Percentiles rank a stretch among this genome's conserved stretches.
These are phyloP conservation scores for Trematomus bernacchii DNA, from an alignment of 2,797 vertebrate species.

Conservation along the genomic window DNA sequence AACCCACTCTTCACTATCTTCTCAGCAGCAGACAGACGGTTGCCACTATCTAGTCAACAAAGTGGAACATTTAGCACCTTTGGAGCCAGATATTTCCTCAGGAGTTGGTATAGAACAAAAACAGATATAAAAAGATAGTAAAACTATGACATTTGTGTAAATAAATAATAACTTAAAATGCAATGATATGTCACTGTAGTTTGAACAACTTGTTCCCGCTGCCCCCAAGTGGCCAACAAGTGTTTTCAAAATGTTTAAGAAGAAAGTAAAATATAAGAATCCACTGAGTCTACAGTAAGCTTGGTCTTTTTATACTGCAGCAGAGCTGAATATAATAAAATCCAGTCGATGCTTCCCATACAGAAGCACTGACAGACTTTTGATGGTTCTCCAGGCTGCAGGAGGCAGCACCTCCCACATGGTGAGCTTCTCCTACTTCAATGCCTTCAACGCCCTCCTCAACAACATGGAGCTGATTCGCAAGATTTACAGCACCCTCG, in stretches of 20 bases:
- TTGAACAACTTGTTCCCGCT: neutral
- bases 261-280: neutral
- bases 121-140: neutral
- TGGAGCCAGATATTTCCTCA: neutral
- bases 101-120: constrained; percentile 2
- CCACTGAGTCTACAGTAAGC: neutral
- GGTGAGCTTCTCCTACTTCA: constrained; percentile 99
- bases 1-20: neutral
- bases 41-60: neutral
- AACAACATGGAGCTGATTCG: constrained; percentile 99
- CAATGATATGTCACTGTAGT: neutral
- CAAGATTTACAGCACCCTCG: constrained; percentile 97
- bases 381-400: constrained; percentile 86
- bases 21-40: constrained; percentile 1
- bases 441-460: constrained; percentile 96
- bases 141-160: neutral
- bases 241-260: neutral
- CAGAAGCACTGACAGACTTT: constrained; percentile 39
- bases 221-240: neutral
- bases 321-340: neutral
- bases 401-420: constrained; percentile 95
- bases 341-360: neutral
- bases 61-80: neutral
- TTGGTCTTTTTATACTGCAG: neutral
- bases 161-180: neutral